These are phyloP conservation scores for Amazonetta brasiliensis DNA, from an alignment of 2,797 vertebrate genomes.

Conservation along the genomic window DNA sequence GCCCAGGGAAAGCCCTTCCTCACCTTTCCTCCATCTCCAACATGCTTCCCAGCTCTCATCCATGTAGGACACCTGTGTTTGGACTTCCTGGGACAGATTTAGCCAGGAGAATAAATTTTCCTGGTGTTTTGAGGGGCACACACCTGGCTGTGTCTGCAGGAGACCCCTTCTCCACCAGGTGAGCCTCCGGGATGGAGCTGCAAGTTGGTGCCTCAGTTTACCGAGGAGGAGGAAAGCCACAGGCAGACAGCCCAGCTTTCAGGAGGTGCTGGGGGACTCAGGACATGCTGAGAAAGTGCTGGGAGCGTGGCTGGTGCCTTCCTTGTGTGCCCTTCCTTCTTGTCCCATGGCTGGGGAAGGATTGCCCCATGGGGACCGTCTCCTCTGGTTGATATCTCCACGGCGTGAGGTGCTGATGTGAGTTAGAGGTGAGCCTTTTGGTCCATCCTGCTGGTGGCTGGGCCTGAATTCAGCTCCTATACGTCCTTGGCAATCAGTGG, in stretches of 20 bases:
- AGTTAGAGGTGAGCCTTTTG: neutral
- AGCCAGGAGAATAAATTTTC: neutral
- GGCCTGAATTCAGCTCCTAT: neutral
- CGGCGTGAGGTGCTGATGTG: neutral
- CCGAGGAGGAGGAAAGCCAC: neutral
- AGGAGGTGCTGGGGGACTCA: neutral
- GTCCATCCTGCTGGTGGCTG: neutral
- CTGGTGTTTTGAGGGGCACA: accelerated
- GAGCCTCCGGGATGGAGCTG: neutral
- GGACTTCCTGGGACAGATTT: neutral
- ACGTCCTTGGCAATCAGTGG: accelerated
- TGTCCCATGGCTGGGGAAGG: neutral
- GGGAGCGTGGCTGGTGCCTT: neutral
- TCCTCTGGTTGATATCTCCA: neutral
- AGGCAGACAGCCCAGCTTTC: neutral
- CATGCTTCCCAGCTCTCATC: accelerated
- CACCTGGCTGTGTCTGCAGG: accelerated
- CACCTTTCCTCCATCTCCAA: neutral
- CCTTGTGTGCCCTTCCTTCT: neutral
- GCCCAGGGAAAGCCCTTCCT: neutral
- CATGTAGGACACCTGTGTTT: accelerated
- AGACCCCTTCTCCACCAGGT: neutral
- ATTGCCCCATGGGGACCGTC: neutral
- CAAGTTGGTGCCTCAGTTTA: neutral
- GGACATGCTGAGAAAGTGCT: neutral